Evolutionary conservation across 2,113 vertebrate genomes (phyloP), one percentile per base, ranked within the genome.

Genomic region (Gambusia holbrooki): DNA sequence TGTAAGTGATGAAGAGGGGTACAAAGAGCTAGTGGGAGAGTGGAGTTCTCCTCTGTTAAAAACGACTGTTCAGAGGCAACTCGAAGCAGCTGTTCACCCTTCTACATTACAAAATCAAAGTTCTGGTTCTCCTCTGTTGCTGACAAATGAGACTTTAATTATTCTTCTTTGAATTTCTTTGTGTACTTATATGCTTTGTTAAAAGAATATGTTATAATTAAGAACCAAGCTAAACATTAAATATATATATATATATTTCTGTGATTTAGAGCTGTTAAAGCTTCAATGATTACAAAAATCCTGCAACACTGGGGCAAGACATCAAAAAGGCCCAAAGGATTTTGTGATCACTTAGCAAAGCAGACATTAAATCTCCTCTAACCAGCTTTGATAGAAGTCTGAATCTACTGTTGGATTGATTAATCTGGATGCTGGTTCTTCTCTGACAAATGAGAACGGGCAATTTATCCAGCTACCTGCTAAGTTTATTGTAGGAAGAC

Each of bases 1-100:
- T 80, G 79, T 78, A 78, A 79, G 86, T 89, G 86, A 84, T 83
- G 86, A 88, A 32, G 71, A 14, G 71, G 68, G 69, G 76, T 54
- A 66, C 69, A 73, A 10, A 79, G 73, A 76, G 81, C 67, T 67
- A 17, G 73, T 60, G 71, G 66, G 84, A 80, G 77, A 78, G 76
- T 69, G 63, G 69, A 15, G 71, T 40, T 61, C 35, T 64, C 42
- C 67, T 7, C 66, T 69, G 79, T 76, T 58, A 65, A 72, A 78
- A 88, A 85, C 6, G 19, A 42, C 22, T 32, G 51, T 79, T 86
- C 37, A 84, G 45, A 79, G 70, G 69, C 82, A 81, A 82, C 54
- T 77, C 40, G 61, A 6, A 80, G 62, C 74, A 74, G 42, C 35
- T 69, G 72, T 84, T 77, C 62, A 73, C 68, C 60, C 73, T 67